Percentiles rank a stretch among this genome's conserved stretches.
These are phyloP conservation scores for Notolabrus celidotus DNA, from an alignment of 2,797 vertebrate genomes.

Conservation along the genomic window DNA sequence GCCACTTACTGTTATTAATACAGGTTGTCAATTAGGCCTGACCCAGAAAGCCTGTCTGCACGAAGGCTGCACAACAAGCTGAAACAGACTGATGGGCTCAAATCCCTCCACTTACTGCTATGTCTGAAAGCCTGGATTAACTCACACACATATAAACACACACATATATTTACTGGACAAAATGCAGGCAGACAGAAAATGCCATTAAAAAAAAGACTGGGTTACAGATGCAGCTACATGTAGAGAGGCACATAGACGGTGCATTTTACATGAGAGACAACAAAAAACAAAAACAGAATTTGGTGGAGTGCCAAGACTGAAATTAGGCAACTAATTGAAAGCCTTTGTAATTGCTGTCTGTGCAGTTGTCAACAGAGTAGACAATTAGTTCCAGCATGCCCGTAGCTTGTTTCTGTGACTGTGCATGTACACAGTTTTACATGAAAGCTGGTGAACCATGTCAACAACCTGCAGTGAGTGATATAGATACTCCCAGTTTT, in stretches of 20 bases:
- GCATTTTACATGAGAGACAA: slow-evolving; percentile 19
- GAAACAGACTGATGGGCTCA: slow-evolving; percentile 52
- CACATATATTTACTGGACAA: slow-evolving; percentile 42
- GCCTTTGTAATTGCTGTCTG: slow-evolving; percentile 39
- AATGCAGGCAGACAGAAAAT: slow-evolving; percentile 34
- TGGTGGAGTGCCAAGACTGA: slow-evolving; percentile 16
- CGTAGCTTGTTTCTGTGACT: slow-evolving; percentile 36
- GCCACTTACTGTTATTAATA: slow-evolving; percentile 68
- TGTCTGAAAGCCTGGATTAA: slow-evolving; percentile 71
- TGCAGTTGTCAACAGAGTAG: slow-evolving; percentile 43
- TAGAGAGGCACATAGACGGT: not conserved
- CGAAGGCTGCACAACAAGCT: slow-evolving; percentile 62
- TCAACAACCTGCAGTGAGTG: slow-evolving; percentile 46
- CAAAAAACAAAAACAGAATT: slow-evolving; percentile 15
- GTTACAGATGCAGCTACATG: slow-evolving; percentile 17
- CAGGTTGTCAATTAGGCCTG: slow-evolving; percentile 78
- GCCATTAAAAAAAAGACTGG: slow-evolving; percentile 19
- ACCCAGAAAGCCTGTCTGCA: slow-evolving; percentile 82
- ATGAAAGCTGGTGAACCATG: slow-evolving; percentile 23
- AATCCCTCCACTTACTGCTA: slow-evolving; percentile 57
- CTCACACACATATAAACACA: slow-evolving; percentile 52
- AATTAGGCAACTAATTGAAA: slow-evolving; percentile 35
- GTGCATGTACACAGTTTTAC: slow-evolving; percentile 12
- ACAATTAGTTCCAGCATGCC: slow-evolving; percentile 61
- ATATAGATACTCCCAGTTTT: slow-evolving; percentile 20